These are phyloP conservation scores for Marcusenius ussheri DNA, from an alignment of 2,113 vertebrate genomes.

Conservation along the genomic window DNA sequence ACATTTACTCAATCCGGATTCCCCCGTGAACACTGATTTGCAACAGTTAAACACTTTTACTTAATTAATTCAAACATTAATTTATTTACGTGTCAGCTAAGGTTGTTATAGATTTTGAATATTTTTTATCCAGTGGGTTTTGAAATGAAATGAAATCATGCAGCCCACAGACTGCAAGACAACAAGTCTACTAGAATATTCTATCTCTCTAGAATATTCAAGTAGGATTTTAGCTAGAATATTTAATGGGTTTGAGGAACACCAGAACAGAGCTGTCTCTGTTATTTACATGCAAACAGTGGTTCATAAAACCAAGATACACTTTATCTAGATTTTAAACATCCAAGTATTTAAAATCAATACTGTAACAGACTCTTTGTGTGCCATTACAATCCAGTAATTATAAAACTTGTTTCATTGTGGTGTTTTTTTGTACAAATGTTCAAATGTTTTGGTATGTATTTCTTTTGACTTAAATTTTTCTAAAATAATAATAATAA, in stretches of 20 bases:
- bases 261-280: not conserved
- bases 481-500: not conserved
- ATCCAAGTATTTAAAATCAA: not conserved
- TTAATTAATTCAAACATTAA: not conserved
- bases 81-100: not conserved
- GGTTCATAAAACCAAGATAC: not conserved
- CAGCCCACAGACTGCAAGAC: not conserved
- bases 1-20: not conserved
- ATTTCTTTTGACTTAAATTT: not conserved
- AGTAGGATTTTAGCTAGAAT: conserved; percentile 2
- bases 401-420: not conserved
- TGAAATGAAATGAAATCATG: not conserved
- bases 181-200: not conserved
- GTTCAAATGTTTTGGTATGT: not conserved
- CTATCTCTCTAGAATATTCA: conserved; percentile 2
- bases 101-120: not conserved
- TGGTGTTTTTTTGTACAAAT: not conserved
- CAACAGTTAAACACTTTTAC: not conserved
- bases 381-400: not conserved
- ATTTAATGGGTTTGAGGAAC: not conserved
- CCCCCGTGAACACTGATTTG: not conserved
- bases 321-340: not conserved
- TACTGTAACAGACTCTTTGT: not conserved
- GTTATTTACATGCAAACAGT: not conserved
- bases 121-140: not conserved